Percentiles rank a stretch among this genome's conserved stretches.
These are phyloP conservation scores for Coreoperca whiteheadi DNA, from an alignment of 2,113 vertebrate species.

Conservation along the genomic window DNA sequence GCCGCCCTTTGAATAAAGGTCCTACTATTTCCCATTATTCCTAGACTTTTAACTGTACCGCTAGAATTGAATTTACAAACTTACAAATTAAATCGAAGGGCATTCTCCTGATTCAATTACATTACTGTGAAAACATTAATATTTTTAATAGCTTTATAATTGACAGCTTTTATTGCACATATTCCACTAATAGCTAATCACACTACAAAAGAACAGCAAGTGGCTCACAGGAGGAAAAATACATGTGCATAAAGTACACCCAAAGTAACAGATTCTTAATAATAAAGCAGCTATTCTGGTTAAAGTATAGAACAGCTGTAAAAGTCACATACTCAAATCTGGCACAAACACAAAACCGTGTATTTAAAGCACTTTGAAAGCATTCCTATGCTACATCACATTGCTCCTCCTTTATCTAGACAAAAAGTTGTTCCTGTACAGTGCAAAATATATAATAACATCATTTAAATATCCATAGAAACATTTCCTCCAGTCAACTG, in stretches of 20 bases:
- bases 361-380: slow-evolving; percentile 80
- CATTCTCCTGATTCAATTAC: slow-evolving; percentile 15
- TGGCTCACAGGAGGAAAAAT: slow-evolving; percentile 64
- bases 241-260: slow-evolving; percentile 67
- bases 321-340: slow-evolving; percentile 80
- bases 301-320: slow-evolving; percentile 55
- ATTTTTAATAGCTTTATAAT: slow-evolving; percentile 46
- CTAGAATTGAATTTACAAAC: slow-evolving; percentile 41
- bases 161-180: slow-evolving; percentile 81
- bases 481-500: slow-evolving; percentile 65
- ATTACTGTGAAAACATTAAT: slow-evolving; percentile 51
- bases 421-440: slow-evolving; percentile 75
- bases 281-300: slow-evolving; percentile 64
- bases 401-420: slow-evolving; percentile 60
- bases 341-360: slow-evolving; percentile 79
- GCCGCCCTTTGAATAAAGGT: slow-evolving; percentile 28
- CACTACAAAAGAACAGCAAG: slow-evolving; percentile 75
- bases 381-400: slow-evolving; percentile 72
- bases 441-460: slow-evolving; percentile 80
- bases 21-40: slow-evolving; percentile 11
- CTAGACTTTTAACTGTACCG: background rate
- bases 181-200: slow-evolving; percentile 78
- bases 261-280: slow-evolving; percentile 49
- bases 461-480: slow-evolving; percentile 78
- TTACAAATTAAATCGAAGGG: slow-evolving; percentile 38